These are phyloP conservation scores for Candoia aspera DNA, from an alignment of 2,113 vertebrate species.

Conservation along the genomic window DNA sequence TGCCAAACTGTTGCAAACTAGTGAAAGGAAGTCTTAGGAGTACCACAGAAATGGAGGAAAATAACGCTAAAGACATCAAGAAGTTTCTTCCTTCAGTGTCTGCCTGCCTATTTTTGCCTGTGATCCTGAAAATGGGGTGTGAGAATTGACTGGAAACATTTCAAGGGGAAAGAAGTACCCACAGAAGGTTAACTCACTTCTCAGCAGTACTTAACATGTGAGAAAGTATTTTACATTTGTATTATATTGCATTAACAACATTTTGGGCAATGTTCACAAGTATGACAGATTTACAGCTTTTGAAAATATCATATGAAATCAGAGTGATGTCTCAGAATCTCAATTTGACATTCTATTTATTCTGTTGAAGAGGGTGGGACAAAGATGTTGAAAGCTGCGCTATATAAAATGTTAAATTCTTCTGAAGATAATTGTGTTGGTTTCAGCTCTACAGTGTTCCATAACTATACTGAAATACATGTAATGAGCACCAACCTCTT, in stretches of 20 bases:
- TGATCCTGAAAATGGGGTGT: neutral
- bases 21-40: neutral
- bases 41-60: neutral
- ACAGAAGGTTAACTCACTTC: neutral
- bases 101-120: neutral
- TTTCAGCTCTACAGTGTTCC: neutral
- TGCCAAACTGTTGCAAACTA: neutral
- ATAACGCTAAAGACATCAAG: neutral
- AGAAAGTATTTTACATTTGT: neutral
- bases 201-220: neutral
- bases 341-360: neutral
- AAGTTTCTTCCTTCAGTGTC: neutral
- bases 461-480: neutral
- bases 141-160: neutral
- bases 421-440: neutral
- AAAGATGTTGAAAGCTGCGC: neutral
- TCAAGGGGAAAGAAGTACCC: neutral
- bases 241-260: neutral
- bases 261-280: slow-evolving; percentile 19
- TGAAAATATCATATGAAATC: neutral
- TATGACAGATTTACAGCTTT: neutral
- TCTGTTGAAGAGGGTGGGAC: neutral
- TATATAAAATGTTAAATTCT: neutral
- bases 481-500: neutral
- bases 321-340: slow-evolving; percentile 9